Base-by-base conservation (phyloP, 35 echinoderm and acorn worm genomes). In the Diadema setosum region DNA sequence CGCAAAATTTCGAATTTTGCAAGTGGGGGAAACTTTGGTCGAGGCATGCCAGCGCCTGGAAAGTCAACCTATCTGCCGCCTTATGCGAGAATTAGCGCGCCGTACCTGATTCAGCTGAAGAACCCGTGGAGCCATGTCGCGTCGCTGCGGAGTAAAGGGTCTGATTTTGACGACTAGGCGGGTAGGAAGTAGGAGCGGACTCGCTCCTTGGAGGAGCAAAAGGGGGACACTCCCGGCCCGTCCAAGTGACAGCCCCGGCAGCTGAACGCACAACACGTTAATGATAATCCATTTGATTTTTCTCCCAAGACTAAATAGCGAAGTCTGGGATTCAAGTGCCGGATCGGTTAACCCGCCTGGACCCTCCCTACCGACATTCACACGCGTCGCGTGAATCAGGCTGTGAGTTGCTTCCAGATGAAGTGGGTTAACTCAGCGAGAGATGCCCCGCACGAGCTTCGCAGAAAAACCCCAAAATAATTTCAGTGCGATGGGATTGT, bases 271-370 rank as follows among this genome's bases (percentile, higher is more conserved):
- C 85, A 87, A 24, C 85, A 32, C 42, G 59, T 87, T 87, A 87
- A 87, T 87, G 40, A 87, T 87, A 87, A 87, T 87, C 85, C 85
- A 87, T 87, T 70, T 46, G 60, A 87, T 75, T 87, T 52, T 87
- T 87, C 85, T 48, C 69, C 60, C 63, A 35, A 17, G 48, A 84
- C 48, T 84, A 46, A 29, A 16, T 50, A 30, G 41, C 80, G 5
- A 46, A 44, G 80, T 82, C 33, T 59, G 34, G 40, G 29, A 5
- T 39, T 59, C 31, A 52, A 59, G 48, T 84, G 31, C 42, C 24
- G 16, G 35, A 39, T 23, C 56, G 35, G 6, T 40, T 85, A 25
- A 63, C 83, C 56, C 83, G 31, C n/a, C 32, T 2, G 5, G 37
- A 14, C 74, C 5, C 74, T 14, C 4, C 74, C 25, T 80, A 36